A percentile compares a stretch with the other conserved stretches of the same genome.
phyloP scores from a whole-genome alignment of 2,888 invertebrate species.

The Perdita meconis region DNA sequence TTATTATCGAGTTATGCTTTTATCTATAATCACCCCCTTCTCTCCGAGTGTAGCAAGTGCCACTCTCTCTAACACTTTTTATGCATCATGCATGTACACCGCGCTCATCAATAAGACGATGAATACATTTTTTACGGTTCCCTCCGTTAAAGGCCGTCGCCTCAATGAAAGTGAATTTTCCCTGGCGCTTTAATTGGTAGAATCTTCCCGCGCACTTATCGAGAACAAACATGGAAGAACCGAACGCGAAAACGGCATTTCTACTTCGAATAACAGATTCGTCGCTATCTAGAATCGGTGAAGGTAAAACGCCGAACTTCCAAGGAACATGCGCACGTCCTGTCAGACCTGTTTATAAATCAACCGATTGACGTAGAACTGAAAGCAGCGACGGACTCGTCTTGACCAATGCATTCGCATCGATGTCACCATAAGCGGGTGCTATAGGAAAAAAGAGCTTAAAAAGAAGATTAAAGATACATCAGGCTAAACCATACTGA shows the following conservation, averaged over 20 bases:
- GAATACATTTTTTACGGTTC: conserved; percentile 15
- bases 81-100: conserved; percentile 1
- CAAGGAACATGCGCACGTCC: conserved; percentile 1
- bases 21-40: too few relatives aligned
- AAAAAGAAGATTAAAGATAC: conserved; percentile 12
- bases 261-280: conserved; percentile 2
- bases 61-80: too few relatives aligned
- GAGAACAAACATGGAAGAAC: neutral
- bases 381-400: conserved; percentile 33
- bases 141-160: conserved; percentile 29
- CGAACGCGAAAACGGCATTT: neutral
- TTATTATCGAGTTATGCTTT: too few relatives aligned
- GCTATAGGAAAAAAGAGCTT: neutral
- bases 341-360: conserved; percentile 37
- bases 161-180: conserved; percentile 68
- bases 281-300: conserved; percentile 5
- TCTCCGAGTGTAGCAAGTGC: too few relatives aligned
- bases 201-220: neutral
- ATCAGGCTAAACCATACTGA: neutral
- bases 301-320: conserved; percentile 27
- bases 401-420: neutral
- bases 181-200: conserved; percentile 40
- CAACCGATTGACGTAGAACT: conserved; percentile 36
- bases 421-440: conserved; percentile 16
- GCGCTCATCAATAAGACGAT: neutral